Percentiles rank a stretch among this genome's conserved stretches.
These are phyloP conservation scores for Dexiosoma caninum DNA, from an alignment of 2,888 invertebrate genomes.

Conservation along the genomic window DNA sequence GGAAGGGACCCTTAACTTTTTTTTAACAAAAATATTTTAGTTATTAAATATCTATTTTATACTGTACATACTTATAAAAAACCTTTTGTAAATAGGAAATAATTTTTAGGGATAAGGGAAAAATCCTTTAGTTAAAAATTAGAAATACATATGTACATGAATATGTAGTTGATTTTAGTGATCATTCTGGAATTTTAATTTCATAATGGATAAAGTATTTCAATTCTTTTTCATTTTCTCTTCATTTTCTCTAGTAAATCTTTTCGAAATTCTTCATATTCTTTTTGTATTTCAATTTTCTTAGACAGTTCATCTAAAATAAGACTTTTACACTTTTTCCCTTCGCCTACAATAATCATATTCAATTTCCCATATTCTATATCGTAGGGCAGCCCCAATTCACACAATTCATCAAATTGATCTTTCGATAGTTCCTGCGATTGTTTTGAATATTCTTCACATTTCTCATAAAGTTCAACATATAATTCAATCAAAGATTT, in stretches of 20 bases:
- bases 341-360: conserved; percentile 18
- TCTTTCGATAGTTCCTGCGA: conserved; percentile 7
- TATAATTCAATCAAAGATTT: conserved; percentile 26
- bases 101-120: too few species aligned
- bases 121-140: too few species aligned
- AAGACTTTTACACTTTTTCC: conserved; percentile 1
- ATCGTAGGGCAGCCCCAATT: conserved; percentile 38
- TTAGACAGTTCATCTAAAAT: conserved; percentile 29
- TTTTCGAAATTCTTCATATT: conserved; percentile 29
- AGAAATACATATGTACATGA: neutral
- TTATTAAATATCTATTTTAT: too few species aligned
- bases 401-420: conserved; percentile 41
- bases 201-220: too few species aligned
- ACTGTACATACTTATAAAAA: too few species aligned
- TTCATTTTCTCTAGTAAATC: neutral
- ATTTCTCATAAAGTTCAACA: conserved; percentile 43
- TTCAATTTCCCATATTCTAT: conserved; percentile 46
- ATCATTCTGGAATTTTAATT: neutral
- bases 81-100: too few species aligned
- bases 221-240: too few species aligned
- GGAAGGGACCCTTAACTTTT: too few species aligned
- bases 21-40: too few species aligned
- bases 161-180: too few species aligned
- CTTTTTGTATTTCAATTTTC: conserved; percentile 32
- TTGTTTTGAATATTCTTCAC: conserved; percentile 11